Evolutionary conservation across 2,113 vertebrate genomes (phyloP).

Genomic region (Amblyopsis rosae): DNA sequence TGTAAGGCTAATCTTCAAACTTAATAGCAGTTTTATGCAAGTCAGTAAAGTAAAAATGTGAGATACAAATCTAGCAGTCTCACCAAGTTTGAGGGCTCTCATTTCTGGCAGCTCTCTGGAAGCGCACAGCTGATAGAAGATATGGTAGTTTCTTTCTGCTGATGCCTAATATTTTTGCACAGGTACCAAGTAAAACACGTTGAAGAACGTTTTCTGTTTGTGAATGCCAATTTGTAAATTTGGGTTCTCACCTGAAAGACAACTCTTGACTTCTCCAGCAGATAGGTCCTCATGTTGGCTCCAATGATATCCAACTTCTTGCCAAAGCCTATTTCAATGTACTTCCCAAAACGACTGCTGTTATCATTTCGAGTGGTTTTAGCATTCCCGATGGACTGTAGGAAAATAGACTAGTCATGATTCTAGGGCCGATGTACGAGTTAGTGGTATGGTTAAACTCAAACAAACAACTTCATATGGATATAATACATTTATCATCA

Average conservation of each 20-base stretch:
- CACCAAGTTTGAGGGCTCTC: constrained; percentile 74
- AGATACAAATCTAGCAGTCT: constrained; percentile 28
- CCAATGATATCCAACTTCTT: constrained; percentile 71
- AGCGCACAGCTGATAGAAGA: constrained; percentile 83
- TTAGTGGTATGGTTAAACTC: not conserved
- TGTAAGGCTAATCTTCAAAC: too few relatives aligned
- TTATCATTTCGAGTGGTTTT: constrained; percentile 82
- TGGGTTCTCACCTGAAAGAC: constrained; percentile 76
- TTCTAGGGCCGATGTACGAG: not conserved
- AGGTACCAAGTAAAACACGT: not conserved
- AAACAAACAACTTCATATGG: not conserved
- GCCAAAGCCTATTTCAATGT: constrained; percentile 80
- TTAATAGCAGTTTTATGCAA: not conserved
- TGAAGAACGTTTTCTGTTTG: too few relatives aligned
- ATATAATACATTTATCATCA: not conserved
- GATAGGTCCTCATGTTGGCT: constrained; percentile 81
- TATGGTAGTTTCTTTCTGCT: constrained; percentile 80
- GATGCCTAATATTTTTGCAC: constrained; percentile 50
- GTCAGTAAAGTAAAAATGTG: not conserved
- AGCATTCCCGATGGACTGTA: constrained; percentile 83
- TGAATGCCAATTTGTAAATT: too few relatives aligned
- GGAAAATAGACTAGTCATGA: not conserved
- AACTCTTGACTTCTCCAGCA: constrained; percentile 82
- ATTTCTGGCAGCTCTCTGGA: constrained; percentile 72
- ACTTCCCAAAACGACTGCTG: constrained; percentile 84